Base-by-base conservation (phyloP, 2,888 invertebrate genomes). In the Sphinx pinastri region DNA sequence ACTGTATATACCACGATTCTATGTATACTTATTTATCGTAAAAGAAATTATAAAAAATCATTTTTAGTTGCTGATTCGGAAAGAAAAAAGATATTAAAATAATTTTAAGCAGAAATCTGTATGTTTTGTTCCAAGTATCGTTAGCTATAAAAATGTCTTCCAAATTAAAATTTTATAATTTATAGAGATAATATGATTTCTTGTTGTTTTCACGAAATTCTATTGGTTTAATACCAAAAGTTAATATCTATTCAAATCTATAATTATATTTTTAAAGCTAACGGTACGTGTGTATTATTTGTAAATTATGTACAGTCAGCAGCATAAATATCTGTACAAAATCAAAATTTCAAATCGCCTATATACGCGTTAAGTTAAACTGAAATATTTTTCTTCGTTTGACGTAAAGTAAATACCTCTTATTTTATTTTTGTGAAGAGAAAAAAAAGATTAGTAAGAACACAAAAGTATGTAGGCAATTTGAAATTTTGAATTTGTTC, bases 1-100 rank as follows among this genome's bases (percentile, higher is more conserved):
- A 78, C 75, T 85, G 86, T 87, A 86, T 6, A 91, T 91, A 91
- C 89, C 90, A 91, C 86, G 79, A 82, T 79, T 80, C 78, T 81
- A 81, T 84, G 82, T 82, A 79, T 79, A 81, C 67, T 81, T 76
- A 77, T 77, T 76, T 76, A 76, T 59, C 75, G 66, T 74, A 73
- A 75, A 74, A 75, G 72, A 71, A 60, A 19, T 59, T 31, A 67
- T 47, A 73, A 78, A 76, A 77, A 70, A 55, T 31, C 31, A 19
- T 67, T 71, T 75, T 72, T 73, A 73, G 71, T 60, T 63, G 19
- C 63, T 19, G 19, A 49, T 16, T 63, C 49, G 63, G 49, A 47
- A 49, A 19, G 63, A 19, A 63, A 49, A 47, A 63, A 63, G 12
- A 5, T 16, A 55, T 19, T 49, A 16, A 13, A 25, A 25, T 57